These are phyloP conservation scores for Parnassius apollo DNA, from an alignment of 2,888 invertebrate genomes.

Conservation along the genomic window DNA sequence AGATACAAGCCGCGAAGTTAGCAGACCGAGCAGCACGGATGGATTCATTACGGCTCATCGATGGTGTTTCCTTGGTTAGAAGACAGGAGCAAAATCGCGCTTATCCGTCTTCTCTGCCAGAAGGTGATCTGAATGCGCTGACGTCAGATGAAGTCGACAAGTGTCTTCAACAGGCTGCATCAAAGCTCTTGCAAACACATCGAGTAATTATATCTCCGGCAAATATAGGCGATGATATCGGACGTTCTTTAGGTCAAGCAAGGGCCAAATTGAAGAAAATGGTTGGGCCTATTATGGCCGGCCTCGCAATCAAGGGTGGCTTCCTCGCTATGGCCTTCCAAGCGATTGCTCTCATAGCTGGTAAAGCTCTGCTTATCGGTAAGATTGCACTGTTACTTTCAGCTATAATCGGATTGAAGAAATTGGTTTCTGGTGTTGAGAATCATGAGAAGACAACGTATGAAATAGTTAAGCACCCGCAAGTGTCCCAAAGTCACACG, in stretches of 20 bases:
- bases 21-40: slow-evolving; percentile 83
- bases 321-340: slow-evolving; percentile 88
- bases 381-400: slow-evolving; percentile 91
- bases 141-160: slow-evolving; percentile 82
- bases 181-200: slow-evolving; percentile 82
- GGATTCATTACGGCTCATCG: slow-evolving; percentile 82
- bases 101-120: slow-evolving; percentile 74
- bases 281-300: slow-evolving; percentile 85
- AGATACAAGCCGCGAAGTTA: slow-evolving; percentile 85
- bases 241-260: slow-evolving; percentile 76
- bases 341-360: slow-evolving; percentile 87
- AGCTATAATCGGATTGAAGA: slow-evolving; percentile 90
- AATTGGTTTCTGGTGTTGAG: slow-evolving; percentile 84
- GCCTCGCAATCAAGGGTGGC: slow-evolving; percentile 86
- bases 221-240: slow-evolving; percentile 63
- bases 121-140: slow-evolving; percentile 82
- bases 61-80: slow-evolving; percentile 82
- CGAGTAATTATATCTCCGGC: slow-evolving; percentile 77
- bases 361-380: slow-evolving; percentile 90
- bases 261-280: slow-evolving; percentile 84
- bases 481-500: slow-evolving; percentile 88
- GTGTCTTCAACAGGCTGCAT: slow-evolving; percentile 77
- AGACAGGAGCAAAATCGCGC: slow-evolving; percentile 68
- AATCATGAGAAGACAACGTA: slow-evolving; percentile 90
- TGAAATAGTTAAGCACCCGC: slow-evolving; percentile 93